Evolutionary conservation across 2,888 invertebrate species (phyloP), one percentile per base, ranked within the genome.

Genomic region (Xanthia togata): DNA sequence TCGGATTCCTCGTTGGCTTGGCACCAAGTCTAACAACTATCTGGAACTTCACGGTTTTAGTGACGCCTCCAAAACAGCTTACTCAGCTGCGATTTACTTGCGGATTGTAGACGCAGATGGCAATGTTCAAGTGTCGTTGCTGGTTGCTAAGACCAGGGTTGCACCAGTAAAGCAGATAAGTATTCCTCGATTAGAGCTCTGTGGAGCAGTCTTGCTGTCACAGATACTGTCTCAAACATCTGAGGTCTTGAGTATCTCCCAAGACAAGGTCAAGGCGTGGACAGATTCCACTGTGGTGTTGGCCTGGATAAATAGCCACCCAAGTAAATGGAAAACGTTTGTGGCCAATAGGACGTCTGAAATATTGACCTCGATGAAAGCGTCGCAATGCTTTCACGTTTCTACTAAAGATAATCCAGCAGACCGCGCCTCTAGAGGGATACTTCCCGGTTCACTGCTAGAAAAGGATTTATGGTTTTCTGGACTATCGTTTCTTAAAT

Each of bases 81-180:
- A 68, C 67, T 35, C 67, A 50, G 67, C 67, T 14, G 53, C 5
- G 31, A 23, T 50, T 31, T 67, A 67, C 31, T 60, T 60, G 20
- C 60, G 60, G 4, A 60, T 31, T 20, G 20, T 31, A 31, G 60
- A 60, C 31, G 17, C 55, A 20, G 41, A 55, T 9, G 31, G 44
- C 44, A 31, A 70, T 3, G 31, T 70, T 44, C 41, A 31, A 2
- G 59, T 70, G 4, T 70, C 70, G 31, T 59, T 70, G 31, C 44
- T 70, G 23, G 57, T 70, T 59, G 70, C 70, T 17, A 70, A 59
- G 41, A 69, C 55, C 17, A 69, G 69, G 17, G 69, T 68, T 35
- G 69, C 55, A 26, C 69, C 69, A 26, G 41, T 69, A 17, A 69
- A 68, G 5, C 68, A 68, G 17, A n/a, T 68, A 6, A 68, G n/a